Evolutionary conservation across 2,113 vertebrate species (phyloP).

Genomic region (Hydrolagus affinis): DNA sequence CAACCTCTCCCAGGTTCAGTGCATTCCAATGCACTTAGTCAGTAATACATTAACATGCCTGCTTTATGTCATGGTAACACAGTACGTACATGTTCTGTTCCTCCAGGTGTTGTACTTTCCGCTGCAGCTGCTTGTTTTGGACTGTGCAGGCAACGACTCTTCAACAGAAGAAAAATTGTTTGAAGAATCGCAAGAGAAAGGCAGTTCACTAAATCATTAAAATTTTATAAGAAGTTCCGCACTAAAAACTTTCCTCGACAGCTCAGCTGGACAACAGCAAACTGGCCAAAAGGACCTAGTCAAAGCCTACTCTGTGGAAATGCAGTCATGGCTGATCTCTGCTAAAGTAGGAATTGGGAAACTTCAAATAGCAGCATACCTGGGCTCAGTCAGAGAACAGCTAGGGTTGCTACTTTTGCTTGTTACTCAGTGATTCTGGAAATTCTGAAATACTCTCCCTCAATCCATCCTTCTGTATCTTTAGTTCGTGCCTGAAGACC

Average conservation of each 20-base stretch:
- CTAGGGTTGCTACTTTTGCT: no score
- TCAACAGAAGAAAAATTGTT: not conserved
- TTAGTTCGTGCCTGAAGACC: no score
- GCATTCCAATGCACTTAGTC: not conserved
- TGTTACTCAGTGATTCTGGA: no score
- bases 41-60: not conserved
- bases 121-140: slow-evolving; percentile 74
- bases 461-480: no score
- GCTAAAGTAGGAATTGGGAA: not conserved
- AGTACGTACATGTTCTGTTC: slow-evolving; percentile 73
- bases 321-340: not conserved
- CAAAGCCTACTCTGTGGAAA: not conserved
- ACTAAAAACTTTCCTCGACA: not conserved
- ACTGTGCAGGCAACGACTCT: slow-evolving; percentile 74
- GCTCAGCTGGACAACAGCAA: no score
- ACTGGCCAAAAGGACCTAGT: no score
- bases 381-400: no score
- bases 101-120: slow-evolving; percentile 74
- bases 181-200: not conserved
- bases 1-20: not conserved
- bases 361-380: no score
- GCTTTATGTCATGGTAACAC: not conserved
- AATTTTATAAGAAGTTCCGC: not conserved
- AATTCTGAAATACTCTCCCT: no score
- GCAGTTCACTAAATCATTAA: no score